phyloP scores from a whole-genome alignment of 2,888 invertebrate genomes.

The Diaperis boleti region DNA sequence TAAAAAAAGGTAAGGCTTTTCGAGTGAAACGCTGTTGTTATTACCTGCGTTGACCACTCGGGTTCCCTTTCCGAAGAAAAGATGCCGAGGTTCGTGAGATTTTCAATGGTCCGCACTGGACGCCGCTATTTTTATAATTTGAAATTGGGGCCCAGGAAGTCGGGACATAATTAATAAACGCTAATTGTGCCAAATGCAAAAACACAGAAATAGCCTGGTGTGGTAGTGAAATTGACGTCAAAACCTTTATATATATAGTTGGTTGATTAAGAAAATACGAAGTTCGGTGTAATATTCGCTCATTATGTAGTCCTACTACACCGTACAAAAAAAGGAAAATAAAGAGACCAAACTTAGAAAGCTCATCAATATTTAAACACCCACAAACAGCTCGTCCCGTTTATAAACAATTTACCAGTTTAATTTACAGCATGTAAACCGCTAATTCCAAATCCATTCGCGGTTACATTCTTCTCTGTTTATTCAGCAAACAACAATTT shows the following conservation, averaged over 20 bases:
- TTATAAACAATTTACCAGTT: too few species aligned
- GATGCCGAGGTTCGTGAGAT: not conserved
- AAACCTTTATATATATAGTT: constrained; percentile 20
- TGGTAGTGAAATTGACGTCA: constrained; percentile 29
- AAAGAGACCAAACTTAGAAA: too few species aligned
- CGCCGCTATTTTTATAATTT: constrained; percentile 4
- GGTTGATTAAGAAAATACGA: constrained; percentile 16
- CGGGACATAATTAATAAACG: constrained; percentile 32
- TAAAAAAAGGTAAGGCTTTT: constrained; percentile 18
- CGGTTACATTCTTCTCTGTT: too few species aligned
- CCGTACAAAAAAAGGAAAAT: too few species aligned
- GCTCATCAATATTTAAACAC: too few species aligned
- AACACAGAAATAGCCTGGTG: constrained; percentile 20
- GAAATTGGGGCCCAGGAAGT: not conserved
- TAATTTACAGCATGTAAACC: too few species aligned
- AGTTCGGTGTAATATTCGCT: too few species aligned
- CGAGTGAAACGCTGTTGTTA: constrained; percentile 2
- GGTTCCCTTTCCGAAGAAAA: not conserved
- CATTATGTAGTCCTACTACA: too few species aligned
- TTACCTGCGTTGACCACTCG: constrained; percentile 20
- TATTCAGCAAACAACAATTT: too few species aligned
- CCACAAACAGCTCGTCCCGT: too few species aligned
- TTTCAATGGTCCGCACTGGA: not conserved
- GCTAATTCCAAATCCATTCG: too few species aligned
- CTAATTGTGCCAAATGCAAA: constrained; percentile 36